Evolutionary conservation across 2,797 vertebrate genomes (phyloP).

Genomic region (Semotilus atromaculatus): DNA sequence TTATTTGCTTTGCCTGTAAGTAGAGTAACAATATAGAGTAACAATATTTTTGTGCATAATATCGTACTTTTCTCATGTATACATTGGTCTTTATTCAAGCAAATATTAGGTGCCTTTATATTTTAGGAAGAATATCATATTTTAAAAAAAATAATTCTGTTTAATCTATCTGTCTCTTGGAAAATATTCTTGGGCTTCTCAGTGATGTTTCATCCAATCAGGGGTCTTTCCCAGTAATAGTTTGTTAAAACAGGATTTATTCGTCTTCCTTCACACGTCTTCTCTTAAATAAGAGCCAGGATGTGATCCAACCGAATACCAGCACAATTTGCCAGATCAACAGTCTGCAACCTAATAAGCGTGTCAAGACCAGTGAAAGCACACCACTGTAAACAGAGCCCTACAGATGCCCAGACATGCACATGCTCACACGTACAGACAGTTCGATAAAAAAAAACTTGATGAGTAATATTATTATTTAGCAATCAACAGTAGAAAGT

Average conservation of each 20-base stretch:
- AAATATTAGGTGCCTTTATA: neutral
- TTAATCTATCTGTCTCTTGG: neutral
- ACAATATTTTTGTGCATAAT: neutral
- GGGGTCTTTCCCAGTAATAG: constrained; percentile 18
- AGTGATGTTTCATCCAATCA: constrained; percentile 3
- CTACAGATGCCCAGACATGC: constrained; percentile 41
- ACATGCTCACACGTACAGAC: constrained; percentile 18
- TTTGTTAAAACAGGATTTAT: constrained; percentile 25
- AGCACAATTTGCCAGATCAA: constrained; percentile 59
- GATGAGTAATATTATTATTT: constrained; percentile 14
- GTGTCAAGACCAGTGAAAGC: constrained; percentile 64
- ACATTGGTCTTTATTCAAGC: neutral
- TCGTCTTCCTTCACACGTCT: constrained; percentile 56
- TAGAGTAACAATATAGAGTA: neutral
- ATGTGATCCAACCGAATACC: constrained; percentile 63
- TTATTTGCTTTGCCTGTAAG: neutral
- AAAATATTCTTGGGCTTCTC: neutral
- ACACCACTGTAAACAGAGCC: constrained; percentile 61
- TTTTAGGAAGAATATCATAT: neutral
- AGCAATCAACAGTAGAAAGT: neutral
- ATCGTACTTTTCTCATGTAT: neutral
- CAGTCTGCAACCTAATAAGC: constrained; percentile 64
- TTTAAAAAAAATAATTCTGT: too few species aligned
- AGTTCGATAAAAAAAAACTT: constrained; percentile 29
- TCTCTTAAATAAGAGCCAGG: constrained; percentile 67